Evolutionary conservation across 2,888 invertebrate species (phyloP), one percentile per base, ranked within the genome.

Genomic region (Microplitis manilae): DNA sequence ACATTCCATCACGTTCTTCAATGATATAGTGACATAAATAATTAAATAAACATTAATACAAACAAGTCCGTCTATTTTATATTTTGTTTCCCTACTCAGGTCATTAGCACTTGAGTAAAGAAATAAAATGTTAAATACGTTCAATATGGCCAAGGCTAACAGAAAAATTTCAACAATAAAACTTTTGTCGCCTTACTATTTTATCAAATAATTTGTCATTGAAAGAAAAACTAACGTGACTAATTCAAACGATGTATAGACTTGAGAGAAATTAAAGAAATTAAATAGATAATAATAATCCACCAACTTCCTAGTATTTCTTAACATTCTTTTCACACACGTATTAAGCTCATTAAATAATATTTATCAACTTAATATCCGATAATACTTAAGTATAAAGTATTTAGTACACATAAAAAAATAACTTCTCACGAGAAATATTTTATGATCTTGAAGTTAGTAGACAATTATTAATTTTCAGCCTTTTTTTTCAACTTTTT

Each of bases 111-210:
- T 50, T 50, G 50, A 50, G 50, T 50, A 50, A 50, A 50, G 50
- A 50, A 50, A 50, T 50, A 50, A 50, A 50, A 13, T 50, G 13
- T 50, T 1, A 9, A 50, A 50, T 50, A 13, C 50, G 50, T 50
- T 50, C 50, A 50, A 50, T 50, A 50, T 9, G 50, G 13, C 50
- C 13, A 60, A 60, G 8, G 60, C 13, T 60, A 6, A 60, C 20
- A 59, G 9, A 61, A 20, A 75, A 15, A n/a, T 30, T 4, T 30
- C 20, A 61, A 7, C 9, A 59, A 30, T 39, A 30, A 60, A 6
- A 20, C 17, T 71, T 71, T 71, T 9, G 20, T 60, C 13, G 17
- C 62, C 20, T 15, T 71, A 61, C 62, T 59, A 9, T 20, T 64
- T 13, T 40, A 62, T 8, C 61, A 60, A 20, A 13, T 8, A n/a